Base-by-base conservation (phyloP, 2,113 vertebrate genomes). In the Rhea americana region DNA sequence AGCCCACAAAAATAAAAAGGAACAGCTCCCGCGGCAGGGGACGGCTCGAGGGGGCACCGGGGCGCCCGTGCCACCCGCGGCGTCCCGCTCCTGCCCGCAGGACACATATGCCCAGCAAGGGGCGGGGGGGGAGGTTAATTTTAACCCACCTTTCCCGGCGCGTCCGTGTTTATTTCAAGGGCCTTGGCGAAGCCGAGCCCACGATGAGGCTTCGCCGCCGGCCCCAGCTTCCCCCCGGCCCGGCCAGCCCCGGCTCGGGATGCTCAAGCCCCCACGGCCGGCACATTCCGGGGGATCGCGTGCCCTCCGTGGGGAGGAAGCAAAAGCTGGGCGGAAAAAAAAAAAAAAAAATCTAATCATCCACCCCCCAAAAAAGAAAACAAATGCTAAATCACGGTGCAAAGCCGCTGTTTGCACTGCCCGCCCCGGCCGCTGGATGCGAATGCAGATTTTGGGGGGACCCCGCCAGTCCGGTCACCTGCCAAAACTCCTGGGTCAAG, bases 251-350 rank as follows among this genome's bases (percentile, higher is more conserved):
- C 35, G 35, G 35, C 35, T 35, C 35, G 35, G 35, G 43, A 45
- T 45, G 58, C 39, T 70, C 67, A 43, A 90, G 81, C 28, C 8
- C 41, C 68, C 2, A 0, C 0, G 1, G 43, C 3, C 0, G 0
- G 50, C 37, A 28, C 48, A 67, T 39, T 5, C 4, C 68, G 39
- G 28, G 45, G 12, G 32, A 50, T 14, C 16, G 2, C 47, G 4
- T 1, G n/a, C 0, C 0, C 11, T 32, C 1, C 0, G 35, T 15
- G 22, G 28, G 37, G 39, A 85, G 71, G 78, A 96, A 94, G 22
- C 0, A 1, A 89, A 91, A 91, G 22, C 37, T 7, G 21, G 18
- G 50, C 41, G 9, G 9, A 1, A 70, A 76, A 82, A 53, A 62
- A 58, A 25, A 4, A 0, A 35, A 35, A 35, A 35, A 35, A 35